Conservation (phyloP, 53 echinoderm and acorn worm genomes). For the Mesocentrotus franciscanus region DNA sequence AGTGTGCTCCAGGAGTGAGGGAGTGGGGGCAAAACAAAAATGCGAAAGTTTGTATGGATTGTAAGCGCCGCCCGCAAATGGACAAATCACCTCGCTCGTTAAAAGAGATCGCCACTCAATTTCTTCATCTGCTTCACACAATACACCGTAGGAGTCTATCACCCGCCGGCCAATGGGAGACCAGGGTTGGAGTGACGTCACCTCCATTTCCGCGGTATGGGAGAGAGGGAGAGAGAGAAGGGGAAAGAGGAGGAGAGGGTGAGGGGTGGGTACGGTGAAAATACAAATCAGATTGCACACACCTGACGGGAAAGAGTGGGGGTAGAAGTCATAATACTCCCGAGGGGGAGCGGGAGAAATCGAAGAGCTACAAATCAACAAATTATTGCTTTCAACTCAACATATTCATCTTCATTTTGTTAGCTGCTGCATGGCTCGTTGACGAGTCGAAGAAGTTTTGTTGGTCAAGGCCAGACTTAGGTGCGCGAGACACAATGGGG, state of each 20-base stretch:
- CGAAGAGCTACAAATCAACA: constrained; percentile 52
- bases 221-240: constrained; percentile 23
- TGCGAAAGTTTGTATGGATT: constrained; percentile 58
- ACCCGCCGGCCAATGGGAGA: constrained; percentile 36
- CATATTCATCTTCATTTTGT: constrained; percentile 62
- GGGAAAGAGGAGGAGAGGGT: not conserved
- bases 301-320: constrained; percentile 62
- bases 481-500: constrained; percentile 50
- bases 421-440: not conserved
- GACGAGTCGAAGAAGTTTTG: not conserved
- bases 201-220: constrained; percentile 42
- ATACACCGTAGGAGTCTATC: constrained; percentile 26
- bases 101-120: constrained; percentile 56
- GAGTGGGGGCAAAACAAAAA: constrained; percentile 39
- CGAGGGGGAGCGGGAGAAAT: constrained; percentile 33
- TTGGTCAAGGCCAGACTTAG: constrained; percentile 17
- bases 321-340: constrained; percentile 60
- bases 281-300: constrained; percentile 60
- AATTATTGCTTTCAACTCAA: constrained; percentile 57
- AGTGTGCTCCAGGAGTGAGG: constrained; percentile 32
- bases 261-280: constrained; percentile 30
- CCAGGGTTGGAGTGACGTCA: constrained; percentile 48
- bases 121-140: constrained; percentile 54
- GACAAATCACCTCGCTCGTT: constrained; percentile 65
- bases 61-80: constrained; percentile 61